Evolutionary conservation across 2,888 invertebrate species (phyloP), one percentile per base, ranked within the genome.

Genomic region (Laspeyria flexula): DNA sequence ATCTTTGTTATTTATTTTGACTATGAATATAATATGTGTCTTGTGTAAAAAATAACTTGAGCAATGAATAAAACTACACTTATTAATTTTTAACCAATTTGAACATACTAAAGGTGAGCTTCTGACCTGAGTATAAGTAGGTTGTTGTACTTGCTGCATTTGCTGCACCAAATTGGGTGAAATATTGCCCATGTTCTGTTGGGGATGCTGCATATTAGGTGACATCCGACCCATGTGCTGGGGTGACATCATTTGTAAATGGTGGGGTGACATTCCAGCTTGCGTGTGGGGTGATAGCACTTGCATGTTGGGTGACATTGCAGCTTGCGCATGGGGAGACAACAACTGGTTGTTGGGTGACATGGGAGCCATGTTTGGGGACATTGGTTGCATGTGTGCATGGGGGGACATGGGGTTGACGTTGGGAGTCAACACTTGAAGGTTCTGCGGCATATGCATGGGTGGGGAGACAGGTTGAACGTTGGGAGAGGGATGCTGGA

Each of bases 101-200:
- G n/a, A n/a, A n/a, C n/a, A n/a, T n/a, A n/a, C n/a, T n/a, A n/a
- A n/a, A n/a, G n/a, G n/a, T n/a, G n/a, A n/a, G n/a, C n/a, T n/a
- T n/a, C 54, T 60, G 13, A 74, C 78, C 73, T 73, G 75, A 6
- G 37, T 56, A 45, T 71, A 75, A 34, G 50, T 56, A 23, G 62
- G 59, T 50, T 75, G 77, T 52, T 71, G 73, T 30, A 38, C 39
- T n/a, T 46, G 46, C 1, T 68, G 71, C 25, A 30, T 29, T 25
- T 42, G 48, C 25, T 70, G 71, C 41, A 65, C 56, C 25, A 68
- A 46, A 23, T 64, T 67, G 3, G 75, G 68, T 9, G 78, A 75
- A 3, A 75, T 62, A 4, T 81, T 77, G 0, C 67, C 77, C 75
- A 81, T 57, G 21, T 58, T 67, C 9, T 55, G 31, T 25, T 54